Base-by-base conservation (phyloP, 2,888 invertebrate species). In the Lepidochrysops patricia region DNA sequence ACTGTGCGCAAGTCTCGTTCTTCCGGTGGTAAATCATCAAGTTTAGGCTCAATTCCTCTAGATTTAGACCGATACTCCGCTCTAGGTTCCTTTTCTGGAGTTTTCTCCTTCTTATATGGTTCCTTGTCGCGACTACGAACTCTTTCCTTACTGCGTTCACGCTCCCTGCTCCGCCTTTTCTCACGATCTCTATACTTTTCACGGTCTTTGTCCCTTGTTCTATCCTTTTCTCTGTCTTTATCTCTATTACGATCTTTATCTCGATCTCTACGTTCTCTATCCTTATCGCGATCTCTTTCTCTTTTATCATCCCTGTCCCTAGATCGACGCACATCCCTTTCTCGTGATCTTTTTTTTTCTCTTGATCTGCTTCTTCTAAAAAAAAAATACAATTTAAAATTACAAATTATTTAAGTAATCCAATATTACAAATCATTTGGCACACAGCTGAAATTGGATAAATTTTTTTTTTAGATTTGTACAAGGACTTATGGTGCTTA, bases 1-100 rank as follows among this genome's bases (percentile, higher is more conserved):
- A 99, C 97, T 50, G 99, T 99, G 35, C 99, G 92, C n/a, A 98
- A 95, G 91, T 99, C 99, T 64, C 99, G 91, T 84, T 99, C 99
- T 83, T 99, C 99, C 0, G 98, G 97, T 54, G 98, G 96, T 61
- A 99, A 82, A 70, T 96, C 96, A 49, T 94, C 93, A 32, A 93
- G 90, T 67, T 91, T 91, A 48, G 89, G 86, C 63, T 92, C 91
- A 57, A 90, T 74, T 12, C 91, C 91, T 72, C 91, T 89, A 4
- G 88, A 86, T 67, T 84, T 84, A 4, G 87, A 82, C 34, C 87
- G 73, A 61, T 83, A 79, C 67, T 88, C 87, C 66, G 80, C 76
- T 54, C 72, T 74, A 1, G 72, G 68, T 54, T 84, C 84, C 66
- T 74, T 74, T 64, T 86, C 85, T 34, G 68, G 67, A 58, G 74